phyloP scores from a whole-genome alignment of 2,888 invertebrate genomes.

The Eupeodes luniger region DNA sequence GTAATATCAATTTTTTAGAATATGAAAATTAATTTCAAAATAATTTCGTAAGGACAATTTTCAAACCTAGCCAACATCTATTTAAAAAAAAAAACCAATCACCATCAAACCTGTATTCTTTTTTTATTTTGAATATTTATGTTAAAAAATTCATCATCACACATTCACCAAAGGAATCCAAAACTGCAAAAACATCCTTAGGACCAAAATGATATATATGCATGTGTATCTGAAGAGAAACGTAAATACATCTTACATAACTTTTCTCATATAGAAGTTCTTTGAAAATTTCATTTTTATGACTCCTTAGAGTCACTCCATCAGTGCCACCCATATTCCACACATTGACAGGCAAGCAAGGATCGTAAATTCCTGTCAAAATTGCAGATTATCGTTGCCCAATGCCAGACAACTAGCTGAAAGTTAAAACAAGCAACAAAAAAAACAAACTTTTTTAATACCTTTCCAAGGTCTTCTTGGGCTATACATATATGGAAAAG shows the following conservation, averaged over 20 bases:
- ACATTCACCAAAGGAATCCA: neutral
- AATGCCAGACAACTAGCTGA: conserved; percentile 38
- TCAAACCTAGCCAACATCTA: neutral
- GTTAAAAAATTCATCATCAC: conserved; percentile 1
- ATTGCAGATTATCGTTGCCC: conserved; percentile 58
- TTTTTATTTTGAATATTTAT: neutral
- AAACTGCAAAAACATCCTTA: neutral
- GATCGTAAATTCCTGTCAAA: conserved; percentile 67
- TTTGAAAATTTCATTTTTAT: conserved; percentile 46
- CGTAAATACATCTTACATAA: conserved; percentile 4
- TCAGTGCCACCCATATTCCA: conserved; percentile 57
- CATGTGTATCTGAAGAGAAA: neutral
- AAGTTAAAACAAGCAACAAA: conserved; percentile 5
- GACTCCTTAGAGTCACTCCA: conserved; percentile 64
- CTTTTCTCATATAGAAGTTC: conserved; percentile 7
- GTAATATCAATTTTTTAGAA: no score
- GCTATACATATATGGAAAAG: neutral
- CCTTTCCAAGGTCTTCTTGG: conserved; percentile 9
- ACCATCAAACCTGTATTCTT: neutral
- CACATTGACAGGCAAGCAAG: conserved; percentile 36
- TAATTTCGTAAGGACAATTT: neutral
- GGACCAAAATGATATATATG: neutral
- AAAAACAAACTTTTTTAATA: conserved; percentile 31
- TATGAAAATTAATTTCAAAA: no score
- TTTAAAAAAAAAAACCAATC: neutral